A percentile compares a stretch with the other conserved stretches of the same genome.
Evolutionary conservation across 2,113 vertebrate genomes (phyloP).

Genomic region (Nycticryphes semicollaris): DNA sequence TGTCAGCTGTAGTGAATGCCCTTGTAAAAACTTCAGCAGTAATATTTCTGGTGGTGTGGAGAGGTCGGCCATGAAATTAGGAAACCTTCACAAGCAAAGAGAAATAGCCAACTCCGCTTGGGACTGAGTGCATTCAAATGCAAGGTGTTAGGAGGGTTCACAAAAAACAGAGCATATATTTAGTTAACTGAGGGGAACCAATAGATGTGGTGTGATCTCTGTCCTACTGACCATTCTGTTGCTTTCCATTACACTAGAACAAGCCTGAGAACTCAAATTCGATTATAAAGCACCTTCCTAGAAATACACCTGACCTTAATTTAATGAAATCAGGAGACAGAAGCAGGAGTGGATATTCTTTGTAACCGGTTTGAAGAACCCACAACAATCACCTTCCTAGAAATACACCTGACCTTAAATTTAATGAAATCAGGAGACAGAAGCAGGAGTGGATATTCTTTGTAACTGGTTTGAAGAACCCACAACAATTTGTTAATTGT

Average conservation of each 20-base stretch:
- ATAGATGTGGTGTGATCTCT: neutral
- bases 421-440: neutral
- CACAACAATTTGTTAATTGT: neutral
- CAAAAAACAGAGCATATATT: neutral
- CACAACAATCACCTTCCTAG: neutral
- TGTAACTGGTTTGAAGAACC: neutral
- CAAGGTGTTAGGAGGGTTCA: neutral
- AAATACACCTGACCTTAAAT: neutral
- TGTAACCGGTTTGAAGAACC: neutral
- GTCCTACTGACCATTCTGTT: neutral
- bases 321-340: neutral
- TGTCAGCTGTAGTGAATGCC: neutral
- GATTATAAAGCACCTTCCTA: neutral
- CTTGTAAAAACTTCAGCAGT: neutral
- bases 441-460: neutral
- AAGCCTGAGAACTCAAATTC: neutral
- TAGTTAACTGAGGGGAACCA: neutral
- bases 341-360: neutral
- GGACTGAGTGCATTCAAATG: neutral
- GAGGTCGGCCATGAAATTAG: neutral
- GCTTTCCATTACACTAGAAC: neutral
- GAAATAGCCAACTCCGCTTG: neutral
- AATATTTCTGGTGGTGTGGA: neutral
- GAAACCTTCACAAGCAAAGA: neutral
- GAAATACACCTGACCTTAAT: neutral